Evolutionary conservation across 2,113 vertebrate species (phyloP), one percentile per base, ranked within the genome.

Genomic region (Eurypyga helias): DNA sequence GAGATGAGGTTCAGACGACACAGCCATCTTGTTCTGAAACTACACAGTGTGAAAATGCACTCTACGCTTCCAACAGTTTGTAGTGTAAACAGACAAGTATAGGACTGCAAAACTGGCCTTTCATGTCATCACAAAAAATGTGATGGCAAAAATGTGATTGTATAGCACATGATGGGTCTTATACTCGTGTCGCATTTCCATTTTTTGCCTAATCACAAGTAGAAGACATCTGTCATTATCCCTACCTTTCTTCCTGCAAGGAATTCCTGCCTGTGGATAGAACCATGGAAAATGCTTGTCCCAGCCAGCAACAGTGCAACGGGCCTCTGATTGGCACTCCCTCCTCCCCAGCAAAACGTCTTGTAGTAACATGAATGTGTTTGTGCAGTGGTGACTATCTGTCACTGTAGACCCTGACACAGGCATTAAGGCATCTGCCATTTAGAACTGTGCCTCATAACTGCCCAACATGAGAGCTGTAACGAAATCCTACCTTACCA

Each of bases 381-480:
- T 98, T 98, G 92, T 98, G 97, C 98, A 98, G 98, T 97, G 97
- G 98, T 98, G 97, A 96, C 97, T 97, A 95, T 98, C 97, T 98
- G 96, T 98, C 98, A 98, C 57, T n/a, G 95, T 67, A 95, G 91
- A 72, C 43, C 66, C 84, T 98, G 98, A 98, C 98, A 98, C 45
- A 82, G 89, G 94, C 95, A 97, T 98, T 95, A 97, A 96, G 96
- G 94, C 91, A 96, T 96, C 94, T 98, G 96, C 97, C 95, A 97
- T 97, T 97, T 97, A 95, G 94, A 93, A 96, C 83, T 97, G 83
- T 96, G 96, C 95, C 94, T 98, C 97, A 97, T 96, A 98, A 97
- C 95, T 94, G 98, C 96, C 95, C 97, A 97, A 97, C 95, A 94
- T 96, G 97, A 98, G 96, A 97, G 87, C 92, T 80, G 97, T 96